These are phyloP conservation scores for Helogale parvula DNA, from an alignment of 2,113 vertebrate genomes.

Conservation along the genomic window DNA sequence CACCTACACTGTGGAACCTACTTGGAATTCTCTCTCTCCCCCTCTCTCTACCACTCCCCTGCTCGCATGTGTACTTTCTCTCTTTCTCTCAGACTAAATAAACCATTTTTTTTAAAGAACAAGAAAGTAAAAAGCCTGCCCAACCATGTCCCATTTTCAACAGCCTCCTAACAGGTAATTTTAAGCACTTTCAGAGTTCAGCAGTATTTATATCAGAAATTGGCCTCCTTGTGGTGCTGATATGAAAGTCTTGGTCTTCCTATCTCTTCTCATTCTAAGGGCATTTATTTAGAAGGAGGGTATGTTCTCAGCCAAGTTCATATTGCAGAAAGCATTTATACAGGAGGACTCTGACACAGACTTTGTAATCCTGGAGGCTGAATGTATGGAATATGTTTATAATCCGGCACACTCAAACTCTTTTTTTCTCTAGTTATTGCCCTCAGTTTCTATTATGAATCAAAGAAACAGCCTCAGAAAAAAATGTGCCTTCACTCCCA, in stretches of 20 bases:
- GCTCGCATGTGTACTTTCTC: no score
- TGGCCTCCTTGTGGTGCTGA: neutral
- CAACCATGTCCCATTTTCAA: neutral
- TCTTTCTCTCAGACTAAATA: no score
- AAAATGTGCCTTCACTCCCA: neutral
- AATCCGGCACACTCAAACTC: neutral
- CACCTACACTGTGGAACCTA: no score
- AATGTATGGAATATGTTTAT: neutral
- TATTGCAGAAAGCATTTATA: neutral
- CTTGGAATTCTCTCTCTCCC: no score
- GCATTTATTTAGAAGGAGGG: neutral
- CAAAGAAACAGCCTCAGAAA: neutral
- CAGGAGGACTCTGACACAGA: neutral
- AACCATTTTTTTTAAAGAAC: neutral
- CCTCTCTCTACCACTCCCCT: no score
- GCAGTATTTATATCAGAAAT: constrained; percentile 14
- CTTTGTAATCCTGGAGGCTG: neutral
- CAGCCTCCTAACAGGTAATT: neutral
- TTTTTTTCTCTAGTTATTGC: neutral
- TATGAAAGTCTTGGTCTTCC: neutral
- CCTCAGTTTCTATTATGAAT: neutral
- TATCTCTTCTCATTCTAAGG: neutral
- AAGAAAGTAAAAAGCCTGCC: neutral
- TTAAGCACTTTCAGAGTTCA: neutral
- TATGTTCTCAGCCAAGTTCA: neutral